Evolutionary conservation across 2,113 vertebrate species (phyloP).

Genomic region (Dolichotis patagonum): DNA sequence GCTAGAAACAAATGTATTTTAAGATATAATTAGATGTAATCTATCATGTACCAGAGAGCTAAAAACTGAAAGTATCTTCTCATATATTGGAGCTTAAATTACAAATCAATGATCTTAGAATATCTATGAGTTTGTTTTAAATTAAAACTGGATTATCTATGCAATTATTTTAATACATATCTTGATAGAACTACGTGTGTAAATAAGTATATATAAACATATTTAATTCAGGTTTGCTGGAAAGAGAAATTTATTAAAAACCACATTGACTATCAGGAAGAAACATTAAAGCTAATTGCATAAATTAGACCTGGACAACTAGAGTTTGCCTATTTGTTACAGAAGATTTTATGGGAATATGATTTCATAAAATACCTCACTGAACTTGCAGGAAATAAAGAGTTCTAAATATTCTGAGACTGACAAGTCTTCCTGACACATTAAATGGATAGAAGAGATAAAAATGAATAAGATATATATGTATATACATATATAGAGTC

Average conservation of each 20-base stretch:
- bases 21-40: background rate
- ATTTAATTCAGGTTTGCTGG: background rate
- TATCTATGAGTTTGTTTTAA: background rate
- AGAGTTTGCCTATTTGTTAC: background rate
- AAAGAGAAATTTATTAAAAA: background rate
- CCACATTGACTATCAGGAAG: background rate
- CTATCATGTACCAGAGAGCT: background rate
- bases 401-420: background rate
- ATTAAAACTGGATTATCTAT: background rate
- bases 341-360: background rate
- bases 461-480: background rate
- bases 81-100: background rate
- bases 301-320: background rate
- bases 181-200: background rate
- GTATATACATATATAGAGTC: background rate
- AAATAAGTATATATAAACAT: background rate
- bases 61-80: background rate
- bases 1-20: background rate
- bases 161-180: background rate
- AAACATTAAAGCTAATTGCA: background rate
- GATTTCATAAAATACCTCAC: background rate
- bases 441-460: background rate
- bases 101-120: background rate
- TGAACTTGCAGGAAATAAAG: background rate
- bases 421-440: background rate